These are phyloP conservation scores for Vicugna pacos DNA, from an alignment of 2,113 vertebrate species.

Conservation along the genomic window DNA sequence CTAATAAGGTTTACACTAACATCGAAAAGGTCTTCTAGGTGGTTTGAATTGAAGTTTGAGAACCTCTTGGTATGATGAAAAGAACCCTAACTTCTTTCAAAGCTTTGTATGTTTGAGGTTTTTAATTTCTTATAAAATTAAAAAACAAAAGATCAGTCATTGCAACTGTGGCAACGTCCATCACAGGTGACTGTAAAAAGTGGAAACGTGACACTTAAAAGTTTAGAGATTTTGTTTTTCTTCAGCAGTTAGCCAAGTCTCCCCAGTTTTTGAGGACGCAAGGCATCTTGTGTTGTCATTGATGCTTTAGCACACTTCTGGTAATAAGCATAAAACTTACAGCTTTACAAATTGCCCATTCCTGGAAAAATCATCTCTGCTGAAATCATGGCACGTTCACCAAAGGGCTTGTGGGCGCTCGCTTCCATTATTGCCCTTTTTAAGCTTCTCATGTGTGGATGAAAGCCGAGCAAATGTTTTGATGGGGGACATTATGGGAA, in stretches of 20 bases:
- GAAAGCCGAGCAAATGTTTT: slow-evolving; percentile 78
- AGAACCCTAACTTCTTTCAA: neutral
- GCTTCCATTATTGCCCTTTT: slow-evolving; percentile 70
- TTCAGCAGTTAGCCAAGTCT: neutral
- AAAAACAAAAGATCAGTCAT: neutral
- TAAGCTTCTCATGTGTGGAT: slow-evolving; percentile 70
- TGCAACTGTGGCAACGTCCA: neutral
- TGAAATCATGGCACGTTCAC: slow-evolving; percentile 48
- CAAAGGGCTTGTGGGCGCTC: slow-evolving; percentile 31
- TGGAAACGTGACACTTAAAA: neutral
- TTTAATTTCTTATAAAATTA: slow-evolving; percentile 47
- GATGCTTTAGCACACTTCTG: slow-evolving; percentile 11
- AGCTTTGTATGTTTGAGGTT: neutral
- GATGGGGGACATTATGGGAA: slow-evolving; percentile 73
- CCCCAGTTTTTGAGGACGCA: neutral
- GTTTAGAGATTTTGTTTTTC: neutral
- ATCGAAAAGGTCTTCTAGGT: neutral
- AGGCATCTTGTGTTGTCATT: neutral
- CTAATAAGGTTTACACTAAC: neutral
- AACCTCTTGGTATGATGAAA: neutral
- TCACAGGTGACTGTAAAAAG: neutral
- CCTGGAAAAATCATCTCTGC: slow-evolving; percentile 70
- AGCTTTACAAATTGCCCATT: slow-evolving; percentile 68
- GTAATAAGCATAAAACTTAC: slow-evolving; percentile 60
- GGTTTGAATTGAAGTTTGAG: neutral